Evolutionary conservation across 2,797 vertebrate genomes (phyloP), one percentile per base, ranked within the genome.

Genomic region (Nasua narica): DNA sequence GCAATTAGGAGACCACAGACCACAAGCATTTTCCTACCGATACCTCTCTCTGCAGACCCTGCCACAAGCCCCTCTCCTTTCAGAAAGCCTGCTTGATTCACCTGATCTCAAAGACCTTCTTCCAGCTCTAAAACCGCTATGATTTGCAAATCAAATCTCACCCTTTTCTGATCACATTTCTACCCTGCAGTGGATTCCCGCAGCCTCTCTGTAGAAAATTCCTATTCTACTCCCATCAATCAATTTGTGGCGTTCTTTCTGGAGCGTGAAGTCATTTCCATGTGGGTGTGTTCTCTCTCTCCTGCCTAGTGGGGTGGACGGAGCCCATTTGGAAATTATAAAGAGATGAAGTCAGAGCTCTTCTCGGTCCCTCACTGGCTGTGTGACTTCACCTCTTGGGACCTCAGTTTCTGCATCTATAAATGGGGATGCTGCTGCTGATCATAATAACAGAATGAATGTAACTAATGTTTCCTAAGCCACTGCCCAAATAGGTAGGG

Each of bases 211-310:
- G 65, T 13, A 91, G 83, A 89, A 89, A 76, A 60, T 43, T 48
- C 46, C 86, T 70, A 3, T 81, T 77, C 74, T 65, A 48, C 27
- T 72, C 60, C 81, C 70, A 65, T 52, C 43, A 5, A 3, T 37
- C 32, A 52, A 56, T 23, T 3, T 58, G 40, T 43, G 25, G 62
- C 82, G 58, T n/a, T 21, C 93, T 91, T 72, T 70, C 82, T 72
- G 74, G 46, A 84, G 65, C 0, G 18, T 87, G 94, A 91, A 60
- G 90, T 95, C 87, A 76, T 77, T 74, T 79, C 67, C 94, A 95
- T 7, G 6, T 90, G 92, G 76, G 58, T 37, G 46, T 87, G 60
- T 60, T 90, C 69, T 54, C 70, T 54, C 52, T 69, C 56, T 78
- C 69, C 52, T 81, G 90, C 74, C 74, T 40, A 27, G 56, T 46